Evolutionary conservation across 2,113 vertebrate genomes (phyloP).

Genomic region (Rhynchomys soricoides): DNA sequence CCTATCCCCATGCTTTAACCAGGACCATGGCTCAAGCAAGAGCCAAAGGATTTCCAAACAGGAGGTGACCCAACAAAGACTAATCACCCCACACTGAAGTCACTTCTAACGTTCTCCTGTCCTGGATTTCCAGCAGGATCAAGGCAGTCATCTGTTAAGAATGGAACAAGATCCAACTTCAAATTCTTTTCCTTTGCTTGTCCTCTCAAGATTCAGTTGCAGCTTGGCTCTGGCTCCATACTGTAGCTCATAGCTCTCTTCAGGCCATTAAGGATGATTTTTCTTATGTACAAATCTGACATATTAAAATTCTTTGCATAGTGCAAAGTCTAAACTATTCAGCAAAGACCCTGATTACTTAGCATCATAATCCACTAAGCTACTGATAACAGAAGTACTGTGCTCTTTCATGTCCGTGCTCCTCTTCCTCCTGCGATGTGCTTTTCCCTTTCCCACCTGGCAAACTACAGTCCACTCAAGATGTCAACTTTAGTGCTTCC

Average conservation of each 20-base stretch:
- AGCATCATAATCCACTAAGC: neutral
- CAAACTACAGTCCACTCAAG: constrained; percentile 33
- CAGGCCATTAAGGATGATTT: constrained; percentile 14
- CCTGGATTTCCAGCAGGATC: constrained; percentile 43
- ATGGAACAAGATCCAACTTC: constrained; percentile 50
- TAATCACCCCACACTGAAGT: constrained; percentile 56
- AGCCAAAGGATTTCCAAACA: constrained; percentile 74
- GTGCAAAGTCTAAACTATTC: constrained; percentile 11
- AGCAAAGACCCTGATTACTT: neutral
- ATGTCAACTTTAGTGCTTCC: neutral
- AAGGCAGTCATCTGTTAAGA: constrained; percentile 45
- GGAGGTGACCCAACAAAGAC: constrained; percentile 66
- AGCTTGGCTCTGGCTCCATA: neutral
- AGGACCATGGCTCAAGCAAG: constrained; percentile 69
- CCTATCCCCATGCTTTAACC: constrained; percentile 77
- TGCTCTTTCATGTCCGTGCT: neutral
- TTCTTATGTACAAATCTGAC: neutral
- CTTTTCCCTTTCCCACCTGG: neutral
- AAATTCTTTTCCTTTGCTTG: constrained; percentile 34
- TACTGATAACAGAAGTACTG: neutral
- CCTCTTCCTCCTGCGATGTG: neutral
- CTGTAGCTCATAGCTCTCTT: neutral
- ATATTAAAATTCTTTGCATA: constrained; percentile 31
- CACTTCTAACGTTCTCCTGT: constrained; percentile 30
- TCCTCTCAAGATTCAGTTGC: neutral